phyloP scores from a whole-genome alignment of 1,140 invertebrate species.

The Hestina assimilis region DNA sequence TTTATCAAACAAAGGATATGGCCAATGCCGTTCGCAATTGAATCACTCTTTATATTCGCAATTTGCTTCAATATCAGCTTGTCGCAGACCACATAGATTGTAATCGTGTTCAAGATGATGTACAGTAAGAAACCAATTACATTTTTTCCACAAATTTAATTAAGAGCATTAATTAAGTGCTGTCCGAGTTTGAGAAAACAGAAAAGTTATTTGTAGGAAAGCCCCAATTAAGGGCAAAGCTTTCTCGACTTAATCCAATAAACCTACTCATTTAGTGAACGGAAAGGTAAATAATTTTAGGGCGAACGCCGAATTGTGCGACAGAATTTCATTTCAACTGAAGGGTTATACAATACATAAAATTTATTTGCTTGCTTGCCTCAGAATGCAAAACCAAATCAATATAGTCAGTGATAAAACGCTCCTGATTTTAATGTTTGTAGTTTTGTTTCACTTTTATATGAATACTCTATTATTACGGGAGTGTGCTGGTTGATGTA shows the following conservation, averaged over 20 bases:
- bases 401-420: conserved; percentile 38
- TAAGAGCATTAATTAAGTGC: conserved; percentile 70
- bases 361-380: conserved; percentile 31
- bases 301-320: conserved; percentile 40
- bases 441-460: conserved; percentile 30
- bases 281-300: conserved; percentile 77
- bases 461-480: too few species aligned
- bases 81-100: neutral
- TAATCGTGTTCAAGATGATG: neutral
- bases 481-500: too few species aligned
- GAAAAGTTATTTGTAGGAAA: conserved; percentile 75
- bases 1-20: conserved; percentile 5
- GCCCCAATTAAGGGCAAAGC: conserved; percentile 76
- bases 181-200: conserved; percentile 74
- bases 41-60: conserved; percentile 1
- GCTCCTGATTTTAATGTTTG: conserved; percentile 32
- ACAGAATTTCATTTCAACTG: conserved; percentile 48
- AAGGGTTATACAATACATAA: conserved; percentile 39
- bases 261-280: conserved; percentile 77
- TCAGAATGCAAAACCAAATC: conserved; percentile 40
- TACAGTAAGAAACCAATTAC: conserved; percentile 33
- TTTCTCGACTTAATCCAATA: conserved; percentile 77
- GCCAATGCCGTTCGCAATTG: neutral
- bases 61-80: neutral
- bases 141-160: conserved; percentile 65